Evolutionary conservation across 2,888 invertebrate genomes (phyloP).

Genomic region (Neoscelio sp.): DNA sequence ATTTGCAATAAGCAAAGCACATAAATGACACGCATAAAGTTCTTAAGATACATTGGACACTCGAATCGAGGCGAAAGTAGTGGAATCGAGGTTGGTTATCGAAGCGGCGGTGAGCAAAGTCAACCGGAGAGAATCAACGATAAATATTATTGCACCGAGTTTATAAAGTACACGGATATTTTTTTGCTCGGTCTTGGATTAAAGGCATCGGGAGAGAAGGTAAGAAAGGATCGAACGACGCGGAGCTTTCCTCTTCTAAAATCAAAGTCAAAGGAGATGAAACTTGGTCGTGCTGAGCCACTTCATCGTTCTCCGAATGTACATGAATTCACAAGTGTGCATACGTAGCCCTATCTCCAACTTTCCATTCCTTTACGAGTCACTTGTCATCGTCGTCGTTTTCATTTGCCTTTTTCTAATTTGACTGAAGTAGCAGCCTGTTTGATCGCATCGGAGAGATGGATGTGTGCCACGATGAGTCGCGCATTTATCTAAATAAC

Average conservation of each 20-base stretch:
- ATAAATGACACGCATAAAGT: conserved; percentile 47
- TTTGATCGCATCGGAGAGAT: conserved; percentile 48
- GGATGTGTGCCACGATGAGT: conserved; percentile 37
- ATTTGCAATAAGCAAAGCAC: conserved; percentile 27
- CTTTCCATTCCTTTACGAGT: conserved; percentile 7
- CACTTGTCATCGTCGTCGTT: conserved; percentile 14
- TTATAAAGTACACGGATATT: conserved; percentile 17
- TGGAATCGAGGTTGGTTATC: neutral
- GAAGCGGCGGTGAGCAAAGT: neutral
- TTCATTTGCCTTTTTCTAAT: neutral
- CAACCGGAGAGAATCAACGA: conserved; percentile 24
- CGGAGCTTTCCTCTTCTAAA: conserved; percentile 27
- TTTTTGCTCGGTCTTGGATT: conserved; percentile 11
- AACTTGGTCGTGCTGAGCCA: conserved; percentile 2
- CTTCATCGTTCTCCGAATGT: too few species aligned
- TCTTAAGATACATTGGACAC: conserved; percentile 24
- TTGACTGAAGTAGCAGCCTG: conserved; percentile 29
- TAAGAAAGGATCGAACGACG: conserved; percentile 36
- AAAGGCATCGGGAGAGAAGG: conserved; percentile 24
- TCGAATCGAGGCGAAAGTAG: conserved; percentile 12
- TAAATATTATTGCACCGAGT: conserved; percentile 8
- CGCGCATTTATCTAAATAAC: conserved; percentile 67
- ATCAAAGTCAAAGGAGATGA: conserved; percentile 24
- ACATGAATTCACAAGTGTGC: neutral
- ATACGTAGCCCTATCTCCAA: neutral